Base-by-base conservation (phyloP, 2,797 vertebrate species). In the Sebastiscus tertius region DNA sequence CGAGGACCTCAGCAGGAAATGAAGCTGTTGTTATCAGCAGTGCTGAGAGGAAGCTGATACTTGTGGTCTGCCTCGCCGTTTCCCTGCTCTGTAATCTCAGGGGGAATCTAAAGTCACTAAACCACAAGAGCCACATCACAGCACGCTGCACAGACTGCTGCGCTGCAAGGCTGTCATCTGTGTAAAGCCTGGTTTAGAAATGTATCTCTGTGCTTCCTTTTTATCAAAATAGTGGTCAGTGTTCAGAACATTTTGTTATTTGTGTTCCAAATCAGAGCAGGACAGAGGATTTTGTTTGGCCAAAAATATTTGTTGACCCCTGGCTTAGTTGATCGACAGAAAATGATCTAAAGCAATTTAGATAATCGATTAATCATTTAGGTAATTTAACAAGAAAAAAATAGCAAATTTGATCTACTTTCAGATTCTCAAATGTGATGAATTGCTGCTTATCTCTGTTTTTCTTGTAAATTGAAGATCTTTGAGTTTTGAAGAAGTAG, bases 1-100 rank as follows among this genome's bases (percentile, higher is more conserved):
- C 2, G 71, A 33, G 8, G 18, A 62, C 27, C 65, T 77, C 64
- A 26, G 62, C 70, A 82, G 91, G 87, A 92, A 92, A 87, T 80
- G 68, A 90, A 89, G 64, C 67, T 0, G 72, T 27, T 9, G 78
- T 75, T 82, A 88, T 90, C 87, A 60, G 87, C 2, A 66, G 24
- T 1, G 4, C 60, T 2, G 55, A 67, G 49, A 70, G 74, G 87
- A 85, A 85, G 79, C 81, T 59, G 81, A 72, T 84, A 73, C 71
- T 84, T 82, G 84, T 49, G 88, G 85, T 75, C 11, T 61, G 69
- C 55, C 11, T 34, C 58, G 56, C 42, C 3, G 27, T 46, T 77
- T 62, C 49, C 10, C 64, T 0, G 27, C 36, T 34, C 62, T 22
- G 77, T 49, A 24, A 81, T 85, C 87, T 87, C 79, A 72, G 76